A percentile compares a stretch with the other conserved stretches of the same genome.
phyloP scores from a whole-genome alignment of 2,797 vertebrate species.

The Peromyscus nudipes region DNA sequence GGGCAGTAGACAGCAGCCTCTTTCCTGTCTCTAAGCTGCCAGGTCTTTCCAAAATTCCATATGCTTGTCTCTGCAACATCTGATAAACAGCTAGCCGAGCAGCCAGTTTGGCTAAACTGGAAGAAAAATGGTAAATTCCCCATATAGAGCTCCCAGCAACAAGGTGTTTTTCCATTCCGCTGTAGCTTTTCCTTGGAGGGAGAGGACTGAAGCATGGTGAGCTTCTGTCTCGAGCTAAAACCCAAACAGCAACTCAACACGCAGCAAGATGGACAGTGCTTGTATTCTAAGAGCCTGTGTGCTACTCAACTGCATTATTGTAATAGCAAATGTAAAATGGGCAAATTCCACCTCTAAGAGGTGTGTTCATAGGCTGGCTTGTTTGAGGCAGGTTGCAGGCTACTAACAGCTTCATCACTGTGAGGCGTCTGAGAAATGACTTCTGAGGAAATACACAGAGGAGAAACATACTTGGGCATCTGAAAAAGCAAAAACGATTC shows the following conservation, averaged over 20 bases:
- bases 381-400: slow-evolving; percentile 43
- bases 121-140: slow-evolving; percentile 60
- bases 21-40: slow-evolving; percentile 1
- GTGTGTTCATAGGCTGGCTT: background rate
- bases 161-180: slow-evolving; percentile 72
- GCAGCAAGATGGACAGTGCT: slow-evolving; percentile 62
- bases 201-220: slow-evolving; percentile 59
- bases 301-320: slow-evolving; percentile 45
- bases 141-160: slow-evolving; percentile 22
- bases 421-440: slow-evolving; percentile 65
- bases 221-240: slow-evolving; percentile 66
- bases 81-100: slow-evolving; percentile 35
- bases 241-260: slow-evolving; percentile 64
- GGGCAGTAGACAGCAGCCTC: background rate
- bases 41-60: slow-evolving; percentile 56
- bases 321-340: slow-evolving; percentile 65
- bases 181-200: slow-evolving; percentile 33
- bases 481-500: slow-evolving; percentile 54
- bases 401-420: slow-evolving; percentile 3
- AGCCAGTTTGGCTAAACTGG: slow-evolving; percentile 25
- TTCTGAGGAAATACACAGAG: slow-evolving; percentile 59
- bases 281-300: slow-evolving; percentile 26
- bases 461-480: slow-evolving; percentile 51
- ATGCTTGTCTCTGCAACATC: slow-evolving; percentile 42
- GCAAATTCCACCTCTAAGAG: slow-evolving; percentile 48